Evolutionary conservation across 2,888 invertebrate species (phyloP), one percentile per base, ranked within the genome.

Genomic region (Cynaeus angustus): DNA sequence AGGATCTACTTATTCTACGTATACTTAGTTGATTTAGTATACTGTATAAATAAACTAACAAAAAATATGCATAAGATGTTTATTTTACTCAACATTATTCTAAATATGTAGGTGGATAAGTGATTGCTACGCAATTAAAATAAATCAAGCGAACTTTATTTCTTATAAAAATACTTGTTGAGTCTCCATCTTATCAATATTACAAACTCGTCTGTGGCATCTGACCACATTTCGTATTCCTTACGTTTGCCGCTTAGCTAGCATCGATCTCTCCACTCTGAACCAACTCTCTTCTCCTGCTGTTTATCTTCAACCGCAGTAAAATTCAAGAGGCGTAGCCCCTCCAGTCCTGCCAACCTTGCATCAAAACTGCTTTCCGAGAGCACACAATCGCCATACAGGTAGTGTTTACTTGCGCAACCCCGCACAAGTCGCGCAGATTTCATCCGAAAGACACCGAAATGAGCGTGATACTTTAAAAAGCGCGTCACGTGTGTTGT

Each of bases 331-430:
- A 52, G 50, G 48, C 41, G 59, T 56, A 38, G 41, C 66, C 59
- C 66, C 66, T 33, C 66, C 56, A 55, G 8, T 33, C 58, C 46
- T 28, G 10, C 48, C 38, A 46, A 46, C 14, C 28, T 10, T 41
- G 48, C 33, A 59, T 77, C 75, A 68, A 77, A 74, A 77, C 74
- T 75, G 59, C 71, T 77, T 78, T 79, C 77, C 78, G 73, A 33
- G 6, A 73, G 66, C 69, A 56, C 72, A 73, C 75, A 74, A 79
- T 77, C 74, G 74, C 78, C 76, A 75, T 77, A 77, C 76, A 75
- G 75, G 75, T 74, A 74, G 55, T 52, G 66, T 71, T 70, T 58
- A 58, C 67, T 77, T 77, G 75, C 74, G 75, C 76, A 75, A 77
- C 70, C 53, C 21, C 66, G 66, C 70, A 62, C 56, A 65, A 62